Conservation (phyloP, 2,113 vertebrate species). For the Pterocles orientalis region DNA sequence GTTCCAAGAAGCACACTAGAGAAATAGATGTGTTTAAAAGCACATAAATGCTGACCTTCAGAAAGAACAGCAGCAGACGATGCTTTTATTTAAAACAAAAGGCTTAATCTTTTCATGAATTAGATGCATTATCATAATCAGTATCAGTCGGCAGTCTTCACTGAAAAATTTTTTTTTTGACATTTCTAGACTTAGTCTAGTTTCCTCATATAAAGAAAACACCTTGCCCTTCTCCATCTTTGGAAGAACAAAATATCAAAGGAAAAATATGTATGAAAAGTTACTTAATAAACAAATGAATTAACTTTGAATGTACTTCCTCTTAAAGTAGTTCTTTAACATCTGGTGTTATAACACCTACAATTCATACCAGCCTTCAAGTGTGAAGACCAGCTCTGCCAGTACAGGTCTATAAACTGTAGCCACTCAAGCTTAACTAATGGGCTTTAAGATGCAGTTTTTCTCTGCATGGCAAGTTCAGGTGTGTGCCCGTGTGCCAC, state of each 20-base stretch:
- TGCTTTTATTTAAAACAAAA: conserved; percentile 60
- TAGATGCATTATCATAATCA: conserved; percentile 50
- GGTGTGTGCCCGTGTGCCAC: neutral
- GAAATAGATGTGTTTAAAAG: neutral
- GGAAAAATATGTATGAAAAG: neutral
- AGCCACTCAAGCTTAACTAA: neutral
- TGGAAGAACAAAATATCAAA: conserved; percentile 16
- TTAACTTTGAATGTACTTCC: neutral
- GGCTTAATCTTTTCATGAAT: conserved; percentile 53
- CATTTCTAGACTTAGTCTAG: conserved; percentile 41
- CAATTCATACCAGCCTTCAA: neutral
- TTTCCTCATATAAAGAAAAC: conserved; percentile 28
- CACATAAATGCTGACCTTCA: conserved; percentile 48
- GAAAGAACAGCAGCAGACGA: conserved; percentile 32
- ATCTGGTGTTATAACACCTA: neutral
- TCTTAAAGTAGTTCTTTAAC: neutral
- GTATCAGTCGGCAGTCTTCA: conserved; percentile 13
- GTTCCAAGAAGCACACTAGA: neutral
- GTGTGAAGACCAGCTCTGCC: neutral
- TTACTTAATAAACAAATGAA: conserved; percentile 10
- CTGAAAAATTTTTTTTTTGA: conserved; percentile 59
- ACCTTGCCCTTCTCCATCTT: neutral
- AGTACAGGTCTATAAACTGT: neutral
- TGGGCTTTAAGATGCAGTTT: neutral
- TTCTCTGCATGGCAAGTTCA: neutral